Evolutionary conservation across 2,113 vertebrate genomes (phyloP), one percentile per base, ranked within the genome.

Genomic region (Salvelinus alpinus): DNA sequence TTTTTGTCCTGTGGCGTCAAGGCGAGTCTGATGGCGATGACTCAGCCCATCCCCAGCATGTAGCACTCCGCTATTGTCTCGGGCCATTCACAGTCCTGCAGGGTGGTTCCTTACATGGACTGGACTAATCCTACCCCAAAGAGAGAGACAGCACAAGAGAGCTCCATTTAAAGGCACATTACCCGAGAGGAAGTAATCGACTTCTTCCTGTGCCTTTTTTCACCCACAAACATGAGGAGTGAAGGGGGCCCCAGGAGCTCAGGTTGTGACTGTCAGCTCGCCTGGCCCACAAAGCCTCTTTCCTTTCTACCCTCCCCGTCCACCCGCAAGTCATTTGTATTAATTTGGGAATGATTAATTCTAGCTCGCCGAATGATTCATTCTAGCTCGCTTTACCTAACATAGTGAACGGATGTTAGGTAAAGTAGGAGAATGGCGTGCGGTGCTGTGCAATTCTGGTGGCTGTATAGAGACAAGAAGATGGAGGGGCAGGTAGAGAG

Each of bases 261-360:
- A 22, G n/a, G 59, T n/a, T 22, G 6, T 62, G 59, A 62, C 6
- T 24, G 22, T 48, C 13, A 69, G 48, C 47, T 75, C 65, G 5
- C 59, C n/a, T 62, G 1, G 12, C 8, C 47, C 51, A 5, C 24
- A 22, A 2, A 20, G 9, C 18, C 47, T 22, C 25, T 14, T 57
- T 25, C 29, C 6, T 8, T 31, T 44, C 51, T 24, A 12, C 64
- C 25, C 25, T 65, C 64, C 12, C 12, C 1, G 34, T 64, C 27
- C n/a, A 71, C 67, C 75, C 57, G 29, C 68, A 48, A 67, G 68
- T 70, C 47, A 64, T 77, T 77, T 64, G 59, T 71, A 77, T 77
- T 77, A 27, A 71, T 77, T 76, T 51, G 20, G 64, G 38, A 73
- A 59, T 51, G 60, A 60, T 80, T 71, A 48, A 62, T 34, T 29